Evolutionary conservation across 2,888 invertebrate genomes (phyloP), one percentile per base, ranked within the genome.

Genomic region (Heliconius sara): DNA sequence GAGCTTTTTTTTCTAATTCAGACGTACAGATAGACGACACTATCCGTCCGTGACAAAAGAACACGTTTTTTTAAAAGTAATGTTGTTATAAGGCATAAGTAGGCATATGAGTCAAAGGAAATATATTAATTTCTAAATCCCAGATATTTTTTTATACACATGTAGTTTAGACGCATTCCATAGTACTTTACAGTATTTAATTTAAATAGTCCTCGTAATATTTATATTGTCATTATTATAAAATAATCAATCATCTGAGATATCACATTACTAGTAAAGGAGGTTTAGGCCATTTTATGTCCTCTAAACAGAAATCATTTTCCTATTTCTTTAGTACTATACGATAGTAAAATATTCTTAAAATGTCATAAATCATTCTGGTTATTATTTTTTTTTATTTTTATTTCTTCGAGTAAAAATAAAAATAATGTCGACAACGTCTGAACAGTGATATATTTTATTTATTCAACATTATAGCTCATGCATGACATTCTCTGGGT

Each of bases 401-500:
- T 43, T 68, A 22, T 68, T 68, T 70, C 10, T 16, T 25, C 25
- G 43, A 75, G 43, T 22, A 65, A 65, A 63, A 39, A 34, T 9
- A 30, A 16, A 74, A 74, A 43, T 25, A 63, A 43, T 74, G 43
- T 25, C 47, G 27, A 19, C 63, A 47, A 22, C 63, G 43, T 39
- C 25, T 6, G 70, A 47, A 43, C n/a, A 16, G 60, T 73, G 39
- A 63, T 75, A 43, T 65, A 66, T 75, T 65, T 43, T 75, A 75
- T 43, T 65, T 65, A 75, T 65, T 43, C 43, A 65, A 63, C 34
- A 34, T 76, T 76, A 81, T 72, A 81, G 78, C 66, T 78, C 74
- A 76, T 78, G 70, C 68, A 81, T 83, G 83, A 81, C 83, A 83
- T 84, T 83, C 80, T 76, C 74, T 68, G 43, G 70, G 81, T 80